Conservation (phyloP, 2,888 invertebrate genomes). For the Dexiosoma caninum region DNA sequence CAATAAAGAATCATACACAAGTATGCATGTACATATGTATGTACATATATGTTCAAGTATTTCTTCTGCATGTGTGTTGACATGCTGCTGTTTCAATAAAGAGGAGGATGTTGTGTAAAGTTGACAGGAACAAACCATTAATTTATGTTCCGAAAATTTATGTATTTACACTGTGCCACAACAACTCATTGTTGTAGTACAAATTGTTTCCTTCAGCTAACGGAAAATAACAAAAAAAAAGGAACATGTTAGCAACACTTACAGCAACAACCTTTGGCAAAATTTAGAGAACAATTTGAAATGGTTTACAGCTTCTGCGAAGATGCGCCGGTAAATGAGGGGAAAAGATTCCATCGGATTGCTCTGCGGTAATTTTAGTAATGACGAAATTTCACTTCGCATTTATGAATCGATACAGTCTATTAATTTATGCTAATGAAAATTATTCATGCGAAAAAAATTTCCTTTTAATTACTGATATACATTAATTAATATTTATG, state of each 20-base stretch:
- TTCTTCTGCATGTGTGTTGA: neutral
- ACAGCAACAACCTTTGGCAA: slow-evolving; percentile 28
- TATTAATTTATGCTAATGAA: too few relatives aligned
- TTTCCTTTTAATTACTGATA: too few relatives aligned
- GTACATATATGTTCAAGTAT: neutral
- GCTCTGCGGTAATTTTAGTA: neutral
- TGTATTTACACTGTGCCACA: slow-evolving; percentile 43
- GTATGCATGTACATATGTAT: neutral
- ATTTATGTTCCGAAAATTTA: slow-evolving; percentile 44
- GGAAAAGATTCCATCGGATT: neutral
- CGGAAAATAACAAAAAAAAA: slow-evolving; percentile 15
- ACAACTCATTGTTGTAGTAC: neutral
- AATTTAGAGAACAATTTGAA: slow-evolving; percentile 3
- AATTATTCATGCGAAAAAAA: too few relatives aligned
- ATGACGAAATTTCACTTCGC: neutral
- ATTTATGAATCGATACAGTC: too few relatives aligned
- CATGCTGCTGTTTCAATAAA: neutral
- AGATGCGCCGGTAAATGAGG: neutral
- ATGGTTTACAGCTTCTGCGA: neutral
- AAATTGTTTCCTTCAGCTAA: slow-evolving; percentile 21
- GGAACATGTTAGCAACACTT: slow-evolving; percentile 9
- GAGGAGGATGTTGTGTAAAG: slow-evolving; percentile 29
- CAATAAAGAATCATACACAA: neutral
- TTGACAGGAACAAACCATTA: slow-evolving; percentile 55
- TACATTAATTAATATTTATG: too few relatives aligned